phyloP scores from a whole-genome alignment of 37 sponge, comb jelly and placozoan species.

The Beroe ovata region DNA sequence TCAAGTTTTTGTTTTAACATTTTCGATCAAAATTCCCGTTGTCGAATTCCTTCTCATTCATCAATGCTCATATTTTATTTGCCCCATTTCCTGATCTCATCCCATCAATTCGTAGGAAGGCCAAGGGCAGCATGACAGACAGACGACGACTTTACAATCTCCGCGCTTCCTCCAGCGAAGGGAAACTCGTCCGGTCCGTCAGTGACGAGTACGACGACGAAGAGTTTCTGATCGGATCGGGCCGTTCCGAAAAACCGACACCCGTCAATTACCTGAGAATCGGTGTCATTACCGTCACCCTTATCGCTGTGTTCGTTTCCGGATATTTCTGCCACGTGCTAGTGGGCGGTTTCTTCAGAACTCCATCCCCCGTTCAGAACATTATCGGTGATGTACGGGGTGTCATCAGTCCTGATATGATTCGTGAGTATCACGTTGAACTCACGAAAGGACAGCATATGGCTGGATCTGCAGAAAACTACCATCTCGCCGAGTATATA shows the following conservation, averaged over 20 bases:
- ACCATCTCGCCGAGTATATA: slow-evolving; percentile 43
- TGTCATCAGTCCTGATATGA: background rate
- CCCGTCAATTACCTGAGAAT: background rate
- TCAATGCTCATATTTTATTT: no score
- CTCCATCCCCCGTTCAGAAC: background rate
- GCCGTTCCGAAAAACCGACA: background rate
- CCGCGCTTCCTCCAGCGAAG: slow-evolving; percentile 5
- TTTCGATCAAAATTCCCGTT: no score
- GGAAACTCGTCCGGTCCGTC: slow-evolving; percentile 27
- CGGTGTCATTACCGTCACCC: background rate
- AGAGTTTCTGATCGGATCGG: slow-evolving; percentile 13
- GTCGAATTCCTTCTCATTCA: no score
- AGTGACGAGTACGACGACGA: slow-evolving; percentile 58
- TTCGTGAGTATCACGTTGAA: slow-evolving; percentile 21
- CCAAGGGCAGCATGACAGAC: slow-evolving; percentile 21
- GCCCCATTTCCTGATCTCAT: no score
- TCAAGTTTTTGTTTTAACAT: no score
- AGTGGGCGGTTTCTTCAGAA: background rate
- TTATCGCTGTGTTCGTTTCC: slow-evolving; percentile 5
- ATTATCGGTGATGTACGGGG: background rate
- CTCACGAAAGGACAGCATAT: background rate
- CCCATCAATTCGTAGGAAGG: no score
- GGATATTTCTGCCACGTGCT: slow-evolving; percentile 19
- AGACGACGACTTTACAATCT: slow-evolving; percentile 42
- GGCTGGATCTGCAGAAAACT: slow-evolving; percentile 5